phyloP scores from a whole-genome alignment of 2,888 invertebrate species.

The Leptinotarsa juncta region DNA sequence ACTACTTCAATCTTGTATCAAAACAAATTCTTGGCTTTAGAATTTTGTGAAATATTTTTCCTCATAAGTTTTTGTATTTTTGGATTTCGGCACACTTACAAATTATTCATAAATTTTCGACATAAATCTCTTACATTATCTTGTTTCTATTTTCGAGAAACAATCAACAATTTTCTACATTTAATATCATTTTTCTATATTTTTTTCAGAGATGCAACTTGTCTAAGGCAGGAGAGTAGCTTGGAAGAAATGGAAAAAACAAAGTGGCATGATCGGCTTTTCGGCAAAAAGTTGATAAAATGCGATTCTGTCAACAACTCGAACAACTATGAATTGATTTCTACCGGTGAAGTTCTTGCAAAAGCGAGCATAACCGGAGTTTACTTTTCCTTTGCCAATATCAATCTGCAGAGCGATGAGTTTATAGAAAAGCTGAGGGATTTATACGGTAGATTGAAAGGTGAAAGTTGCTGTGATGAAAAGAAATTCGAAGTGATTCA shows the following conservation, averaged over 20 bases:
- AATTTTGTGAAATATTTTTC: no score
- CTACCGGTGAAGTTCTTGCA: constrained; percentile 68
- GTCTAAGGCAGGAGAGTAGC: neutral
- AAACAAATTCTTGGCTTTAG: no score
- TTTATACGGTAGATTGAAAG: constrained; percentile 67
- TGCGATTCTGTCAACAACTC: constrained; percentile 64
- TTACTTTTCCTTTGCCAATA: constrained; percentile 79
- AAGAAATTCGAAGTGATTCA: constrained; percentile 74
- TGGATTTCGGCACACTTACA: no score
- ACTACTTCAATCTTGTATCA: no score
- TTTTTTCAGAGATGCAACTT: constrained; percentile 23
- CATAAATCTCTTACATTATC: no score
- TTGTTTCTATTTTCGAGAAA: no score
- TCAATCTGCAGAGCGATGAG: constrained; percentile 76
- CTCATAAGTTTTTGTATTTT: no score
- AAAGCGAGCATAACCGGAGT: constrained; percentile 72
- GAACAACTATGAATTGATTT: constrained; percentile 67
- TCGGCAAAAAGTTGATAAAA: constrained; percentile 70
- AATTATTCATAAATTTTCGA: no score
- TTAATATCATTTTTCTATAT: neutral
- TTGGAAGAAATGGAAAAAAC: constrained; percentile 49
- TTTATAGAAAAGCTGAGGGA: constrained; percentile 74
- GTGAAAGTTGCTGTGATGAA: constrained; percentile 50
- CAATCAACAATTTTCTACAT: neutral
- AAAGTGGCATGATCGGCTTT: constrained; percentile 74